phyloP scores from a whole-genome alignment of 2,113 vertebrate genomes.

The Emydura subglobosa region DNA sequence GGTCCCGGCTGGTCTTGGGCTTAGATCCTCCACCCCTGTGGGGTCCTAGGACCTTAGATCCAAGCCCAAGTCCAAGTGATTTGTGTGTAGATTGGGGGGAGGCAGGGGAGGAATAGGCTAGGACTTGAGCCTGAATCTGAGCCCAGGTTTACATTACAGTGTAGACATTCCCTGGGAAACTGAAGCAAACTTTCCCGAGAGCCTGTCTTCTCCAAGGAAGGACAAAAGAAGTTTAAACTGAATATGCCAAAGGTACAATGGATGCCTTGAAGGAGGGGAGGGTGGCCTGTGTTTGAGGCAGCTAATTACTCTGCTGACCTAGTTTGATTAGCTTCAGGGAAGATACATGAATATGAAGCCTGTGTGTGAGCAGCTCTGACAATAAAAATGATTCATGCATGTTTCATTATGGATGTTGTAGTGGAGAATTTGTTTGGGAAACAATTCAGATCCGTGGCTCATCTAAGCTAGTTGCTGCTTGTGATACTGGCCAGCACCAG shows the following conservation, averaged over 20 bases:
- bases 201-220: background rate
- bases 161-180: background rate
- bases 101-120: background rate
- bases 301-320: background rate
- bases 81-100: background rate
- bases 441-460: background rate
- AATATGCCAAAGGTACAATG: background rate
- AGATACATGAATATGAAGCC: background rate
- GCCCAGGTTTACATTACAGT: background rate
- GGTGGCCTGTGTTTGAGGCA: background rate
- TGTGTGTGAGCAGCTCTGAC: background rate
- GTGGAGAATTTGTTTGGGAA: background rate
- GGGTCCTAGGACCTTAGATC: background rate
- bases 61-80: background rate
- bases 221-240: background rate
- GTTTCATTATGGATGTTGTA: background rate
- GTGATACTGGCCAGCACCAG: background rate
- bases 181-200: background rate
- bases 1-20: background rate
- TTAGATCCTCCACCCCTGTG: background rate
- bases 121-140: background rate
- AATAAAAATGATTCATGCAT: background rate
- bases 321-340: background rate
- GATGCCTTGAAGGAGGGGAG: background rate
- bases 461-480: background rate